Conservation (phyloP, 2,888 invertebrate species). For the Drosophila gaucha region DNA sequence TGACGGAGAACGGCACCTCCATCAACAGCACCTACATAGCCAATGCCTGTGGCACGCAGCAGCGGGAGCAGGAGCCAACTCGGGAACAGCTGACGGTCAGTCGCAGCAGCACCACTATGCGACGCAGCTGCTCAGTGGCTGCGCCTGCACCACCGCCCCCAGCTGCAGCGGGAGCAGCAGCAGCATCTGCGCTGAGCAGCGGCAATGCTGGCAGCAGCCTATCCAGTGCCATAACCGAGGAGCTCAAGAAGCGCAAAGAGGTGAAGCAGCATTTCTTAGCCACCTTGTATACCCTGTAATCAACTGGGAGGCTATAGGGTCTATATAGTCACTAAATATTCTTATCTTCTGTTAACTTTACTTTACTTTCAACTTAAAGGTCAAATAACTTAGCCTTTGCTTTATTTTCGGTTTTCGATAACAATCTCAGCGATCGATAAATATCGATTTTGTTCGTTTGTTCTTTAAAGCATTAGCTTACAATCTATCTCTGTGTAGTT, state of each 20-base stretch:
- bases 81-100: conserved; percentile 30
- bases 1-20: conserved; percentile 89
- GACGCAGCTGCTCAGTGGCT: conserved; percentile 37
- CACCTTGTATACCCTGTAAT: no score
- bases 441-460: not conserved
- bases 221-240: conserved; percentile 89
- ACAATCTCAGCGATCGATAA: not conserved
- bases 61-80: conserved; percentile 31
- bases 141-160: conserved; percentile 12
- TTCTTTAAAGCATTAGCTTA: no score
- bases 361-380: not conserved
- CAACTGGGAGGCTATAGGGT: not conserved
- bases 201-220: conserved; percentile 84
- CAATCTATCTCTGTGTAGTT: no score
- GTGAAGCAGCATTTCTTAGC: conserved; percentile 85
- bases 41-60: conserved; percentile 44
- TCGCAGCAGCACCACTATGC: conserved; percentile 63
- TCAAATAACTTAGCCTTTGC: not conserved
- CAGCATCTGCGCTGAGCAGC: conserved; percentile 51
- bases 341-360: not conserved
- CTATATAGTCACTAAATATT: not conserved
- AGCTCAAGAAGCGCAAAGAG: conserved; percentile 89
- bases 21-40: conserved; percentile 87
- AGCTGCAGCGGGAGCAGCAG: conserved; percentile 16
- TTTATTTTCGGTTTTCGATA: not conserved